These are phyloP conservation scores for Heteromyza rotundicornis DNA, from an alignment of 2,888 invertebrate genomes.

Conservation along the genomic window DNA sequence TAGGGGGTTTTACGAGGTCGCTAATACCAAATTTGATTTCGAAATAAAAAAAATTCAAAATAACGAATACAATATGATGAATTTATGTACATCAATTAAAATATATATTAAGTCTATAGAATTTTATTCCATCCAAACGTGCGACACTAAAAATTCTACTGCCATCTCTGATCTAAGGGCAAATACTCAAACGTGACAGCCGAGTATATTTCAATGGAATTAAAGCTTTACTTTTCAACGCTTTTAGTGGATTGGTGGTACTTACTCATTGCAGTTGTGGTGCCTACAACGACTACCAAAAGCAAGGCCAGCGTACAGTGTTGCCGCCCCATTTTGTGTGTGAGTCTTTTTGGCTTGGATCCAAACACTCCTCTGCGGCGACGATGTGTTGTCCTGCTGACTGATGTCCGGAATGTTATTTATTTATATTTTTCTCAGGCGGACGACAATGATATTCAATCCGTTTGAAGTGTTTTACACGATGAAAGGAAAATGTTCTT, in stretches of 20 bases:
- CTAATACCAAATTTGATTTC: too few species aligned
- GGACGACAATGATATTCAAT: constrained; percentile 15
- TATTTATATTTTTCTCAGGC: background rate
- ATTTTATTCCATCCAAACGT: too few species aligned
- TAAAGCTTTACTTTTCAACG: background rate
- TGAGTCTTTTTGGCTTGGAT: background rate
- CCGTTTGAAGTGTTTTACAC: constrained; percentile 11
- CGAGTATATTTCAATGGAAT: background rate
- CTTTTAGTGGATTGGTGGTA: too few species aligned
- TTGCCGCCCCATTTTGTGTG: constrained; percentile 58
- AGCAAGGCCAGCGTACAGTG: constrained; percentile 59
- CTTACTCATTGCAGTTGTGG: constrained; percentile 58
- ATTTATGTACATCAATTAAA: too few species aligned
- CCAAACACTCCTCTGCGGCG: constrained; percentile 20
- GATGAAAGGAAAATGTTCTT: constrained; percentile 12
- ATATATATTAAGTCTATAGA: too few species aligned
- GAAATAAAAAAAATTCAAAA: too few species aligned
- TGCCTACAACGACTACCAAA: constrained; percentile 52
- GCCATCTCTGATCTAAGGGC: background rate
- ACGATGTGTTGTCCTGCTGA: constrained; percentile 22
- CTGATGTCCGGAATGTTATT: background rate
- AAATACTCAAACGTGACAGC: constrained; percentile 2
- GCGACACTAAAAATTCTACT: too few species aligned
- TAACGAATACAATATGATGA: too few species aligned
- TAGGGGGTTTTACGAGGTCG: too few species aligned